A percentile compares a stretch with the other conserved stretches of the same genome.
These are phyloP conservation scores for Eurytoma adleriae DNA, from an alignment of 2,888 invertebrate species.

Conservation along the genomic window DNA sequence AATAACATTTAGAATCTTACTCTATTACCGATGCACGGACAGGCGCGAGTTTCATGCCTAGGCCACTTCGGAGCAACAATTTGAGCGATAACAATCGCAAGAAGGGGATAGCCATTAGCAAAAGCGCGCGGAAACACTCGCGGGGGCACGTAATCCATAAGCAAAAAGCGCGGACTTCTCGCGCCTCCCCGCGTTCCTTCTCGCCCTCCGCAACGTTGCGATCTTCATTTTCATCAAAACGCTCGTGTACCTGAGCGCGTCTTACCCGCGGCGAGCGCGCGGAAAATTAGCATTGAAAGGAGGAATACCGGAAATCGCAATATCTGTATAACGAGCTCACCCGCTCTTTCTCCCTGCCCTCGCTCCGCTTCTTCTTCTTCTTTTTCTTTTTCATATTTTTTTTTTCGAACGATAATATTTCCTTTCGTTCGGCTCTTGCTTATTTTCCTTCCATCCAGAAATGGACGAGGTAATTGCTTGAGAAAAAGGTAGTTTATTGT, in stretches of 20 bases:
- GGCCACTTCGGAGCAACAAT: too few species aligned
- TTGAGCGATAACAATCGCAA: too few species aligned
- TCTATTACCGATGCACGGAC: too few species aligned
- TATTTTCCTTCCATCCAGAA: conserved; percentile 7
- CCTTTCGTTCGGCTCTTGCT: neutral
- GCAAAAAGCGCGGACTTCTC: conserved; percentile 20
- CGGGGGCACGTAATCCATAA: conserved; percentile 17
- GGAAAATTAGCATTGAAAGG: conserved; percentile 52
- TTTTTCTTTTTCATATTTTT: neutral
- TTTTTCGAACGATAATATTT: neutral
- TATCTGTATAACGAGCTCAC: conserved; percentile 45
- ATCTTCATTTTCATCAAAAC: conserved; percentile 43
- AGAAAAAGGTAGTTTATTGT: conserved; percentile 3
- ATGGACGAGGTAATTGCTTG: conserved; percentile 19
- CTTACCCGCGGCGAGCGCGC: neutral
- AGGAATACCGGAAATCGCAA: conserved; percentile 45
- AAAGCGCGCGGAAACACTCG: too few species aligned
- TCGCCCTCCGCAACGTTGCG: neutral
- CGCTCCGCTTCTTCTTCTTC: neutral
- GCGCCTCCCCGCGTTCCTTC: neutral
- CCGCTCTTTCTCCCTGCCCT: neutral
- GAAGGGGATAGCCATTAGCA: too few species aligned
- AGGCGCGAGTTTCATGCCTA: too few species aligned
- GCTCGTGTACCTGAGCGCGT: neutral
- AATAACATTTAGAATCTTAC: too few species aligned